Evolutionary conservation across 1,140 invertebrate genomes (phyloP), one percentile per base, ranked within the genome.

Genomic region (Scaptomyza graminum): DNA sequence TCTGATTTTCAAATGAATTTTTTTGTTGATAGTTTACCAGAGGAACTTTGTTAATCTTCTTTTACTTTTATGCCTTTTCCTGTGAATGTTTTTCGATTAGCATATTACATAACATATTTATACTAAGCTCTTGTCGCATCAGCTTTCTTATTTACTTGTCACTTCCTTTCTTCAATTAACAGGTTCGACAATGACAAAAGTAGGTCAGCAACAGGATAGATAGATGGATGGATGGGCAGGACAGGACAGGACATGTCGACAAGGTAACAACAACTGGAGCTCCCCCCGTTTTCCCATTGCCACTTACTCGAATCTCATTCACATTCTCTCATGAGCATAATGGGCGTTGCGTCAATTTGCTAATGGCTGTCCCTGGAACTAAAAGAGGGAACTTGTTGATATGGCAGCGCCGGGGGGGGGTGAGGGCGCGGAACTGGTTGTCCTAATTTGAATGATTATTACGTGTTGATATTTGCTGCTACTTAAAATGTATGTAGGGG

Each of bases 371-470:
- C 47, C 51, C 7, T 13, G 52, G 41, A 7, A 16, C 8, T 2
- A 12, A 49, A 60, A 67, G 28, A 28, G 60, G 43, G 37, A 46
- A 85, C 82, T 76, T 85, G 82, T 85, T 85, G 83, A 82, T 79
- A 87, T 88, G 70, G 69, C 70, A 85, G 71, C 66, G 52, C 7
- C 46, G 57, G 6, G 16, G 15, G 28, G 5, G 50, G 13, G 49
- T 7, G 50, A 2, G 25, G 11, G 50, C 2, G 11, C 0, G 28
- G 15, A 13, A 15, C 44, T 74, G 68, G 62, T 77, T 56, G 46
- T 64, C 66, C 67, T 84, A 65, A 62, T 74, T 68, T 63, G 46
- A 46, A 41, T 63, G 71, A 69, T 69, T 63, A 74, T 74, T 73
- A 68, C 51, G 70, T 61, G 43, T 54, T 66, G 62, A 60, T 72